Conservation (phyloP, 2,888 invertebrate genomes). For the Sturmia bella region DNA sequence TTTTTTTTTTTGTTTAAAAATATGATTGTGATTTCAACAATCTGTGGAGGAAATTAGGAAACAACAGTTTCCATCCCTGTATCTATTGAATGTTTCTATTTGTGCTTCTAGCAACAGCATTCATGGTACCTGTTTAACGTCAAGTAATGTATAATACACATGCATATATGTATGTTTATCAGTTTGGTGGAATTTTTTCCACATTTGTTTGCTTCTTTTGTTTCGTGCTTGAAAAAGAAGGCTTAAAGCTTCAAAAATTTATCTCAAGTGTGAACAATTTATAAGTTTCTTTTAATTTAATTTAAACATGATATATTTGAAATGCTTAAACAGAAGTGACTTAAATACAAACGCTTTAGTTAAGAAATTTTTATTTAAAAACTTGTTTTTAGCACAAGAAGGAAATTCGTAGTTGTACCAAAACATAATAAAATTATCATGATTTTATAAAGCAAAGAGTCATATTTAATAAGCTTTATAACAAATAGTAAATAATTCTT, state of each 20-base stretch:
- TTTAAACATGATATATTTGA: slow-evolving; percentile 25
- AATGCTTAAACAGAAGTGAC: slow-evolving; percentile 7
- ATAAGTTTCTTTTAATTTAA: slow-evolving; percentile 32
- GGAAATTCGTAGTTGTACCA: too few relatives aligned
- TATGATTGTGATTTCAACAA: too few relatives aligned
- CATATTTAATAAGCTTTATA: too few relatives aligned
- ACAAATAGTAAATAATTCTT: too few relatives aligned
- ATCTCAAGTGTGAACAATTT: slow-evolving; percentile 64
- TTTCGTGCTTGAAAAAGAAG: slow-evolving; percentile 30
- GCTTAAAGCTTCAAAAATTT: slow-evolving; percentile 61
- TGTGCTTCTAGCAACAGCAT: not conserved
- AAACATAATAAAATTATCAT: too few relatives aligned
- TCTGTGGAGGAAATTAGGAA: too few relatives aligned
- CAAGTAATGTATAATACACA: slow-evolving; percentile 4
- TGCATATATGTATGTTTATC: slow-evolving; percentile 3
- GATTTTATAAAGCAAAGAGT: too few relatives aligned
- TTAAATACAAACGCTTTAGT: not conserved
- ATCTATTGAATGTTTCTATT: too few relatives aligned
- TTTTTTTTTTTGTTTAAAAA: too few relatives aligned
- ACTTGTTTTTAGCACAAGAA: not conserved
- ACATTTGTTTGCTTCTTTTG: slow-evolving; percentile 23
- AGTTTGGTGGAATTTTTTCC: slow-evolving; percentile 25
- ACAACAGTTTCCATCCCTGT: slow-evolving; percentile 15
- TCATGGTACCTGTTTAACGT: slow-evolving; percentile 56
- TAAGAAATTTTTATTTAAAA: not conserved